Evolutionary conservation across 2,888 invertebrate species (phyloP), one percentile per base, ranked within the genome.

Genomic region (Xiphydria camelus): DNA sequence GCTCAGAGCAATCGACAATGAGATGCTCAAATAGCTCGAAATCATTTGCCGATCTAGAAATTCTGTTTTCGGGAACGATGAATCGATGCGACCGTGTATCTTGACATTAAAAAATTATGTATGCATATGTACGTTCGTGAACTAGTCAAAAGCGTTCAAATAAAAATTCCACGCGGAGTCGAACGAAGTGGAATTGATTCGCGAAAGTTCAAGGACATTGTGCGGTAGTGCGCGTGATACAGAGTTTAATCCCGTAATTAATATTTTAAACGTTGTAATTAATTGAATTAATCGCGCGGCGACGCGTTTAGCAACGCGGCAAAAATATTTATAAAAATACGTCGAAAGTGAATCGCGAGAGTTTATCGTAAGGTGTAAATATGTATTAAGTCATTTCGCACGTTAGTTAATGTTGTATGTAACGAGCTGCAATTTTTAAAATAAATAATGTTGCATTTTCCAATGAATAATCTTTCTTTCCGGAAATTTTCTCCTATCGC

Each of bases 401-500:
- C 20, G 38, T 62, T 61, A 59, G 47, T 47, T 59, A 57, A 51
- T 59, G 37, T 60, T 41, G 34, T 53, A 53, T 50, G 20, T 60
- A n/a, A n/a, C n/a, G n/a, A n/a, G n/a, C n/a, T n/a, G n/a, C n/a
- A n/a, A n/a, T n/a, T n/a, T n/a, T n/a, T n/a, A n/a, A n/a, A n/a
- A n/a, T n/a, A n/a, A n/a, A n/a, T n/a, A n/a, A n/a, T n/a, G n/a
- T n/a, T n/a, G n/a, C n/a, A n/a, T n/a, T n/a, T n/a, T 23, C 7
- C 21, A 41, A 41, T 41, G 33, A 41, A 41, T 41, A 41, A 9
- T 18, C 19, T 17, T 23, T 23, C 21, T 22, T 41, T 23, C 23
- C 34, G 18, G n/a, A n/a, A n/a, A n/a, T n/a, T n/a, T n/a, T n/a
- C n/a, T n/a, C n/a, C n/a, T n/a, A n/a, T n/a, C n/a, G n/a, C n/a